Evolutionary conservation across 2,888 invertebrate genomes (phyloP), one percentile per base, ranked within the genome.

Genomic region (Ochropleura leucogaster): DNA sequence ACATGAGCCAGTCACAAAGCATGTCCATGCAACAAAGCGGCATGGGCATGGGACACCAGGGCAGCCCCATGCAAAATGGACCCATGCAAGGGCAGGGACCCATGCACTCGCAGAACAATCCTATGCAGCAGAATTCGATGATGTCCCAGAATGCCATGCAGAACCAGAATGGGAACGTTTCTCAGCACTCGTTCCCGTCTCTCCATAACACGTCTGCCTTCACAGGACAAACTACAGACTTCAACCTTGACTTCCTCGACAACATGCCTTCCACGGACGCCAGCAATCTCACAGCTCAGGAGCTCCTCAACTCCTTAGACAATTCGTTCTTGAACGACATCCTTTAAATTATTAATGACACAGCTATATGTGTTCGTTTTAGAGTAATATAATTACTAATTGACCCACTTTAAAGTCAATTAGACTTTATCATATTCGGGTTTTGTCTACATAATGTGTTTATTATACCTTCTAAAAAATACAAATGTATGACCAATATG

Each of bases 221-320:
- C 90, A 92, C 96, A 70, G 96, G 96, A 80, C 95, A 96, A 73
- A 93, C 97, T 80, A 92, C 97, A 12, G 98, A 98, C 94, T 98
- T 98, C 94, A 98, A 97, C 93, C 97, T 98, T 88, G 98, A 98
- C 96, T 98, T 98, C 96, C 97, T 98, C 80, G 98, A 98, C 93
- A 98, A 98, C 95, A 97, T 98, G 93, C 97, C 98, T 73, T 97
- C 98, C 86, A 97, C 97, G 68, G 98, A 98, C 93, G 97, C 98
- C 77, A 97, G 97, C 90, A 97, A 97, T 90, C 98, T 98, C 94
- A 97, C 98, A 88, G 98, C 98, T 77, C 98, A 98, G 92, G 98
- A 98, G 92, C 95, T 98, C 82, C 97, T 98, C 88, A 98, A 98
- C 94, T 98, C 98, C 72, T 97, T 99, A 89, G 99, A 98, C 91